Conservation (phyloP, 2,888 invertebrate genomes). For the Rhyacophila evoluta region DNA sequence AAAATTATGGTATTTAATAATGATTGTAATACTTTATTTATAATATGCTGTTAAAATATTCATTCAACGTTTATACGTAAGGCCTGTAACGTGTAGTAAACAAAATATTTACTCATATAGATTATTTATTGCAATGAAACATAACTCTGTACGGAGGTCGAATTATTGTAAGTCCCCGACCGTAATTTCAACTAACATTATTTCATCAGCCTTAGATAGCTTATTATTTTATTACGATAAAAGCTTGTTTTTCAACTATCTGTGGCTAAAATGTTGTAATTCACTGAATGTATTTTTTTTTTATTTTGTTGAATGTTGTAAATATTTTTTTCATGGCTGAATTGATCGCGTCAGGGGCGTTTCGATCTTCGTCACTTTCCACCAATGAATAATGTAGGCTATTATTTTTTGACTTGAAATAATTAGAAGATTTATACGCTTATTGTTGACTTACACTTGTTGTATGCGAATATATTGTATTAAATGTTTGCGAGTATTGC, state of each 20-base stretch:
- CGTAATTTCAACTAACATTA: background rate
- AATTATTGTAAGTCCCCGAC: background rate
- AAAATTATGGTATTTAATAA: no score
- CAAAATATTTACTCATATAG: slow-evolving; percentile 42
- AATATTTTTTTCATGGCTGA: background rate
- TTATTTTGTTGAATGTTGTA: background rate
- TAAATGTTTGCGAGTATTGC: slow-evolving; percentile 54
- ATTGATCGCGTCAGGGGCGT: background rate
- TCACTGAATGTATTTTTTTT: background rate
- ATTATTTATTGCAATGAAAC: slow-evolving; percentile 23
- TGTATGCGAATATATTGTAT: slow-evolving; percentile 55
- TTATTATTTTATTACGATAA: background rate
- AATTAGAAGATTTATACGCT: slow-evolving; percentile 53
- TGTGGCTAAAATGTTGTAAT: background rate
- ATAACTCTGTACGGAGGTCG: slow-evolving; percentile 8
- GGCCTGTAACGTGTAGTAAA: slow-evolving; percentile 35
- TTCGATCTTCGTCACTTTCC: background rate
- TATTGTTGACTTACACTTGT: slow-evolving; percentile 54
- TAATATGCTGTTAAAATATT: no score
- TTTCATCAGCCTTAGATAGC: background rate
- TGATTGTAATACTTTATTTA: no score
- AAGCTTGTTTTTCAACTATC: background rate
- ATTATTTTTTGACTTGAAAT: slow-evolving; percentile 49
- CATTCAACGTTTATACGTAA: background rate
- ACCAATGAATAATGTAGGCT: slow-evolving; percentile 37